Base-by-base conservation (phyloP, 2,113 vertebrate genomes). In the Oncorhynchus kisutch region DNA sequence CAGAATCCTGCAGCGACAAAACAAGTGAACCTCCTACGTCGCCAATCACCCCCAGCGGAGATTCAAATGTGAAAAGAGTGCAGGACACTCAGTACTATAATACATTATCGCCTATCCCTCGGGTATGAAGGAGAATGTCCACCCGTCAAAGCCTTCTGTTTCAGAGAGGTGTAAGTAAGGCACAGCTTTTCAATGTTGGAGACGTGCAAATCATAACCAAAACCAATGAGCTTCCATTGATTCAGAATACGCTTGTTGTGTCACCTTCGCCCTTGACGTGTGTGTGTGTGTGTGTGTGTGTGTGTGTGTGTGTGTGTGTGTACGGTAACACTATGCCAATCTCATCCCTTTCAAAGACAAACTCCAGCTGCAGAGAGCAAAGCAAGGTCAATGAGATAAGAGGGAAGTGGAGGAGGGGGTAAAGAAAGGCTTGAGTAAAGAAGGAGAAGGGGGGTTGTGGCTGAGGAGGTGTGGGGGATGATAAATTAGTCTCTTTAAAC, bases 251-350 rank as follows among this genome's bases (percentile, higher is more conserved):
- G 34, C 74, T 74, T 51, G 78, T 72, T 71, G 29, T 11, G 60
- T 75, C 77, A 82, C 77, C 80, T 75, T 18, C 86, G 86, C 77
- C 81, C 88, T 88, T 87, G 82, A 88, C 68, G 24, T 24, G 24
- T 24, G 24, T 24, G 24, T 24, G 24, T 24, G 24, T 45, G n/a
- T 69, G 62, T 68, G 72, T 45, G 2, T 25, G 25, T 25, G 24
- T 25, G 24, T 25, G 45, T 45, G 24, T 69, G 62, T 68, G 72
- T 11, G 2, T 39, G 34, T 39, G 39, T 45, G 39, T 45, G 39
- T 45, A 34, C 79, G 69, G 27, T 51, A 72, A 64, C 51, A 80
- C 54, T 73, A 60, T 74, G 71, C 49, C 64, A 79, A 79, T 84
- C 82, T 80, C 34, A 70, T 81, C 75, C 67, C 78, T 51, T 25